Evolutionary conservation across 2,113 vertebrate genomes (phyloP).

Genomic region (Antechinus stuartii): DNA sequence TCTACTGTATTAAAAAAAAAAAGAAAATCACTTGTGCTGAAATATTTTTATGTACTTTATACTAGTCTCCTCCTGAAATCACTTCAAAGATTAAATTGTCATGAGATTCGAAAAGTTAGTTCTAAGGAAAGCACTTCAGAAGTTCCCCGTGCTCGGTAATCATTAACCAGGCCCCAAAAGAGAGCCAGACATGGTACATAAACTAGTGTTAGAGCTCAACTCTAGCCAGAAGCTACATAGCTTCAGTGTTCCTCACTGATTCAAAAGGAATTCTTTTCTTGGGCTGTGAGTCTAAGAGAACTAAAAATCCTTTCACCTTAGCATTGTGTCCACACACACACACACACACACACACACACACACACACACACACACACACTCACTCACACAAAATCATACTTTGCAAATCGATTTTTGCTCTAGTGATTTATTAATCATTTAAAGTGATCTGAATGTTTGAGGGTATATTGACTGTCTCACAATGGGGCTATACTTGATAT

Average conservation of each 20-base stretch:
- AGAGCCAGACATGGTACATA: not conserved
- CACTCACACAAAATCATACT: slow-evolving; percentile 30
- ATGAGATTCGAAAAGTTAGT: not conserved
- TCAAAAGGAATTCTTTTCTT: slow-evolving; percentile 76
- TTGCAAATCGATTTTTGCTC: slow-evolving; percentile 65
- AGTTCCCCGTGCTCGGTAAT: not conserved
- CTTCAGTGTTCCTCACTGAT: slow-evolving; percentile 64
- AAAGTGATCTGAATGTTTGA: slow-evolving; percentile 70
- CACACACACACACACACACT: too few relatives aligned
- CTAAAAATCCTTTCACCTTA: slow-evolving; percentile 75
- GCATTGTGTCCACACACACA: slow-evolving; percentile 69
- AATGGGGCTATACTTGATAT: slow-evolving; percentile 70
- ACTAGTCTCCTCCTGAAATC: slow-evolving; percentile 9
- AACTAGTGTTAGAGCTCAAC: slow-evolving; percentile 15
- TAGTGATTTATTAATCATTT: slow-evolving; percentile 79
- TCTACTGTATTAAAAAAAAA: not conserved
- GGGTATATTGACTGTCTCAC: slow-evolving; percentile 61
- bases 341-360: too few relatives aligned
- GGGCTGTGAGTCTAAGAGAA: slow-evolving; percentile 55
- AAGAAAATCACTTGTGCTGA: not conserved
- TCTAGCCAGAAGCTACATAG: slow-evolving; percentile 51
- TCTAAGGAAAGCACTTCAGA: not conserved
- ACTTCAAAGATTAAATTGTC: not conserved
- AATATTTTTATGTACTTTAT: slow-evolving; percentile 9
- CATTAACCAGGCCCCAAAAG: slow-evolving; percentile 3